phyloP scores from a whole-genome alignment of 2,888 invertebrate species.

The Diaphora mendica region DNA sequence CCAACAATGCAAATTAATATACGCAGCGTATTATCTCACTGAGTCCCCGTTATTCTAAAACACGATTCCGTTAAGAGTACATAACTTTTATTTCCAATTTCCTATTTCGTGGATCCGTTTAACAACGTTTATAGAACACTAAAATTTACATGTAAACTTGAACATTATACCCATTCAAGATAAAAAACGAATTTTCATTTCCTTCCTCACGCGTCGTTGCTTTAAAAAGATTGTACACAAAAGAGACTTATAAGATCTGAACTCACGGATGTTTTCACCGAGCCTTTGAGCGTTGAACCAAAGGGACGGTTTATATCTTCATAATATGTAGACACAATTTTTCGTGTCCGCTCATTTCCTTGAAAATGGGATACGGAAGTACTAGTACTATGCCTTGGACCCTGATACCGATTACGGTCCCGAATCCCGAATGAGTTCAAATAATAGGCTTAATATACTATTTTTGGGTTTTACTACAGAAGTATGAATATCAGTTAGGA shows the following conservation, averaged over 20 bases:
- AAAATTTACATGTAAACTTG: conserved; percentile 32
- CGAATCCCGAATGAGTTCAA: conserved; percentile 29
- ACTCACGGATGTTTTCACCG: conserved; percentile 19
- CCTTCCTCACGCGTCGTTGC: conserved; percentile 20
- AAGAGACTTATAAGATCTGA: conserved; percentile 33
- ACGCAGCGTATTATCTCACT: conserved; percentile 12
- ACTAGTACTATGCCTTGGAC: conserved; percentile 40
- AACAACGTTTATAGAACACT: conserved; percentile 21
- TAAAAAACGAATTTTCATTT: conserved; percentile 29
- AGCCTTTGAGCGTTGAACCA: conserved; percentile 32
- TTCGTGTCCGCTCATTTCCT: conserved; percentile 42
- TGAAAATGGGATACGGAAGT: conserved; percentile 30
- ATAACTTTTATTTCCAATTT: conserved; percentile 28
- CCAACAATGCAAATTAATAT: background rate
- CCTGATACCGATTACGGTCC: conserved; percentile 34
- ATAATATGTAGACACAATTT: conserved; percentile 37
- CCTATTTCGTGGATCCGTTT: conserved; percentile 14
- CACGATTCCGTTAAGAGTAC: conserved; percentile 18
- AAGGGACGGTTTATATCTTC: conserved; percentile 32
- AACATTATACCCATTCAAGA: conserved; percentile 22
- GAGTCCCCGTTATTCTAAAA: conserved; percentile 17
- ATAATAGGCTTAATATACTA: conserved; percentile 36
- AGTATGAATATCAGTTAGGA: conserved; percentile 24
- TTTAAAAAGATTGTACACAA: conserved; percentile 28
- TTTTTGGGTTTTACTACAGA: conserved; percentile 16